These are phyloP conservation scores for Chelon auratus DNA, from an alignment of 2,797 vertebrate species.

Conservation along the genomic window DNA sequence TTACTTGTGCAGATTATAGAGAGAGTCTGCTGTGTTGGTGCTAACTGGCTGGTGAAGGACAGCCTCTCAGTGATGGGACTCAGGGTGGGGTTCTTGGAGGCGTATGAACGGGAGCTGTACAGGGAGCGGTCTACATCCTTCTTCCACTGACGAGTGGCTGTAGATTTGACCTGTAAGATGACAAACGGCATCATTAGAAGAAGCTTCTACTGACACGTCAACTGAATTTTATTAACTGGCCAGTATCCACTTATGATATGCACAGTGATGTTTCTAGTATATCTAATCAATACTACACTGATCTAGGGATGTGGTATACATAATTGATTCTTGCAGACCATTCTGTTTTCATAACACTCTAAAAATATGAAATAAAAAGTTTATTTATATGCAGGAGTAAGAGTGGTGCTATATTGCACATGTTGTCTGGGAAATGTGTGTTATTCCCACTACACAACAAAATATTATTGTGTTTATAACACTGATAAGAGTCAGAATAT, in stretches of 20 bases:
- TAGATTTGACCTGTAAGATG: slow-evolving; percentile 21
- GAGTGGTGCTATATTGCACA: neutral
- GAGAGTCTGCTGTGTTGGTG: slow-evolving; percentile 11
- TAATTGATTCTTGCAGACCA: neutral
- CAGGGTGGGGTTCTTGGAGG: slow-evolving; percentile 82
- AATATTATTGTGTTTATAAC: too few species aligned
- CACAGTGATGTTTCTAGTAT: neutral
- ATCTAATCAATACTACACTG: neutral
- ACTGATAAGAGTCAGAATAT: too few species aligned
- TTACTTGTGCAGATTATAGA: slow-evolving; percentile 36
- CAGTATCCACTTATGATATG: neutral
- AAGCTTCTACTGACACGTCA: neutral
- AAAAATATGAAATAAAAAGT: neutral
- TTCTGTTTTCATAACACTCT: neutral
- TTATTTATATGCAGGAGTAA: neutral
- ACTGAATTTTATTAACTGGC: neutral
- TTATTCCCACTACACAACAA: neutral
- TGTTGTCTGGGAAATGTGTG: neutral
- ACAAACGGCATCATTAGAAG: neutral
- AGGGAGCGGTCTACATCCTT: slow-evolving; percentile 82
- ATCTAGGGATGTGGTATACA: neutral
- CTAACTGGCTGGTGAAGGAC: slow-evolving; percentile 36
- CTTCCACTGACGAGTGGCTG: slow-evolving; percentile 65
- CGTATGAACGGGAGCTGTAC: slow-evolving; percentile 80
- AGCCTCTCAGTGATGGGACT: slow-evolving; percentile 82